These are phyloP conservation scores for Bergia sp. DNA, from an alignment of 92 coral and sea anemone species.

Conservation along the genomic window DNA sequence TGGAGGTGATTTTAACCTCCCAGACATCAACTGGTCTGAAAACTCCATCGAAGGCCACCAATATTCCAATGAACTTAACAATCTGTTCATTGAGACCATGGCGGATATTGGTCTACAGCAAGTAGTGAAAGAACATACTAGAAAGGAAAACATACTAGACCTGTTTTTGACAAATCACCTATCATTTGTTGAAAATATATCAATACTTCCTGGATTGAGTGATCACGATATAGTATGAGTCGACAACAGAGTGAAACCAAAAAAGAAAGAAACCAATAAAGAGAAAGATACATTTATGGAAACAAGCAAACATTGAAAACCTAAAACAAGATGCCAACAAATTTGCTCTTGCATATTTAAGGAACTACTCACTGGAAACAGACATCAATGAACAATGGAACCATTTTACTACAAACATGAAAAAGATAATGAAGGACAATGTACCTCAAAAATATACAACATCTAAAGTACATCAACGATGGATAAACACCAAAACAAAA, in stretches of 20 bases:
- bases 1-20: too few species aligned
- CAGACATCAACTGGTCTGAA: background rate
- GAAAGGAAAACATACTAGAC: conserved; percentile 17
- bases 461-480: conserved; percentile 11
- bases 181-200: conserved; percentile 7
- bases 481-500: conserved; percentile 16
- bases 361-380: conserved; percentile 19
- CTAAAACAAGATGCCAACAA: conserved; percentile 17
- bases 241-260: conserved; percentile 19
- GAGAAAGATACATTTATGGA: conserved; percentile 16
- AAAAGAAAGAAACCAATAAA: conserved; percentile 15
- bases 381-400: conserved; percentile 17
- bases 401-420: conserved; percentile 16
- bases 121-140: conserved; percentile 16
- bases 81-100: conserved; percentile 18
- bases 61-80: conserved; percentile 15
- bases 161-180: conserved; percentile 14
- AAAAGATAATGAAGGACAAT: conserved; percentile 15
- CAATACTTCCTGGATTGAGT: conserved; percentile 18
- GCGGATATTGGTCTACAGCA: conserved; percentile 19
- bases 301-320: conserved; percentile 16
- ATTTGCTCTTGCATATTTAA: conserved; percentile 15
- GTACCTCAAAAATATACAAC: conserved; percentile 16
- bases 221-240: conserved; percentile 13
- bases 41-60: conserved; percentile 20